phyloP scores from a whole-genome alignment of 2,113 vertebrate species.

The Eleginops maclovinus region DNA sequence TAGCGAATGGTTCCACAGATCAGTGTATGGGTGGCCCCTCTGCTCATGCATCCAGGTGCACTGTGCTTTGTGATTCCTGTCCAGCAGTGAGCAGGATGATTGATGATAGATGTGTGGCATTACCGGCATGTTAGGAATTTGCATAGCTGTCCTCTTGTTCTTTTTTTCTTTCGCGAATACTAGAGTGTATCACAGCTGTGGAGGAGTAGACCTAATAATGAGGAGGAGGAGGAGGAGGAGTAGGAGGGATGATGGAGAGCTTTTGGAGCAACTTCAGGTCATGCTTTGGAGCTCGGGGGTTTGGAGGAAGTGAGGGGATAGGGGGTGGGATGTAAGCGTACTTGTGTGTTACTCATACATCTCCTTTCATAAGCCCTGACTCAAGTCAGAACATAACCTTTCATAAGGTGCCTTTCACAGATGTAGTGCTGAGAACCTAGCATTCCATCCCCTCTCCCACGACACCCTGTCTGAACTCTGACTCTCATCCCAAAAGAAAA shows the following conservation, averaged over 20 bases:
- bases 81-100: constrained; percentile 21
- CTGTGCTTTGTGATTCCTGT: constrained; percentile 31
- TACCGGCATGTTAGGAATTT: constrained; percentile 58
- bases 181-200: constrained; percentile 16
- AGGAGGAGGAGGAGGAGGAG: constrained; percentile 12
- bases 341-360: constrained; percentile 22
- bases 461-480: constrained; percentile 8
- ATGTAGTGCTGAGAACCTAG: not conserved
- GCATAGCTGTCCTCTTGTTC: constrained; percentile 2
- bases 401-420: constrained; percentile 21
- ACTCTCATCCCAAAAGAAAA: constrained; percentile 15
- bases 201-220: constrained; percentile 25
- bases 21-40: constrained; percentile 30
- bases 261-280: constrained; percentile 14
- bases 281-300: constrained; percentile 4
- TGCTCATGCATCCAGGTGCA: constrained; percentile 41
- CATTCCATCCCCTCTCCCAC: not conserved
- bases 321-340: constrained; percentile 11
- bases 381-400: constrained; percentile 11
- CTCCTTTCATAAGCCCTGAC: constrained; percentile 10
- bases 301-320: constrained; percentile 17
- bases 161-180: constrained; percentile 3
- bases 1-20: constrained; percentile 15
- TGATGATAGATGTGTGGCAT: constrained; percentile 37
- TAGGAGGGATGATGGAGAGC: constrained; percentile 22